Percentiles rank a stretch among this genome's conserved stretches.
Conservation (phyloP, 2,797 vertebrate species). For the Eutrigla gurnardus region DNA sequence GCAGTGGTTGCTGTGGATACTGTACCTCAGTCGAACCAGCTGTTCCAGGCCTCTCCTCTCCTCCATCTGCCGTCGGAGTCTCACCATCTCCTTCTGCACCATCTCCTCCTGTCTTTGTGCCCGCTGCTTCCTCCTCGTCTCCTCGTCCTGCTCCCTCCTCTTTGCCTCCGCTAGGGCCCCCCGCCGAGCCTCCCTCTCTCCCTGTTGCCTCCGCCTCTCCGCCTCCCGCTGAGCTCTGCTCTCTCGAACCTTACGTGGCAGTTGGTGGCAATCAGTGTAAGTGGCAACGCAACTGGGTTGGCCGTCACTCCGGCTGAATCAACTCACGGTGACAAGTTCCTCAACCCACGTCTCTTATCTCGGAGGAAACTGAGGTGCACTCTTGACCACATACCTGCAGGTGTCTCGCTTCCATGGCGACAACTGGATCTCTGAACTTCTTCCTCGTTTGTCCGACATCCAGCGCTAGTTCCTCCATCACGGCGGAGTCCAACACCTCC, state of each 20-base stretch:
- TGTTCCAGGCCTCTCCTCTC: conserved; percentile 83
- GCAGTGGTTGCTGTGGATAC: conserved; percentile 43
- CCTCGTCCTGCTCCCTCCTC: conserved; percentile 80
- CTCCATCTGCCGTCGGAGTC: conserved; percentile 88
- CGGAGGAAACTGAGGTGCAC: neutral
- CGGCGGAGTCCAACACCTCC: conserved; percentile 82
- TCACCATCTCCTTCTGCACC: conserved; percentile 90
- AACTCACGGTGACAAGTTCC: neutral
- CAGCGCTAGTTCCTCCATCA: conserved; percentile 80
- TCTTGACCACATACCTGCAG: conserved; percentile 86
- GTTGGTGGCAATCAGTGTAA: conserved; percentile 39
- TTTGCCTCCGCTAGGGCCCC: conserved; percentile 82
- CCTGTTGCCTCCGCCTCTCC: conserved; percentile 81
- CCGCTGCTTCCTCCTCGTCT: conserved; percentile 83
- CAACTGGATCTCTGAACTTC: conserved; percentile 81
- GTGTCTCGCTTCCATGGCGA: conserved; percentile 94
- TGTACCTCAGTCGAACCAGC: conserved; percentile 85
- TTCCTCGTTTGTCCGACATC: conserved; percentile 78
- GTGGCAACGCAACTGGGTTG: neutral
- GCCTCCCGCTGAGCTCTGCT: conserved; percentile 86
- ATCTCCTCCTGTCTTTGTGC: conserved; percentile 86
- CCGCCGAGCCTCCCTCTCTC: conserved; percentile 80
- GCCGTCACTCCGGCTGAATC: conserved; percentile 2
- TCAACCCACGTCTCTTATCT: neutral
- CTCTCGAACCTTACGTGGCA: conserved; percentile 88